Percentiles rank a stretch among this genome's conserved stretches.
Evolutionary conservation across 2,113 vertebrate genomes (phyloP).

Genomic region (Colaptes auratus): DNA sequence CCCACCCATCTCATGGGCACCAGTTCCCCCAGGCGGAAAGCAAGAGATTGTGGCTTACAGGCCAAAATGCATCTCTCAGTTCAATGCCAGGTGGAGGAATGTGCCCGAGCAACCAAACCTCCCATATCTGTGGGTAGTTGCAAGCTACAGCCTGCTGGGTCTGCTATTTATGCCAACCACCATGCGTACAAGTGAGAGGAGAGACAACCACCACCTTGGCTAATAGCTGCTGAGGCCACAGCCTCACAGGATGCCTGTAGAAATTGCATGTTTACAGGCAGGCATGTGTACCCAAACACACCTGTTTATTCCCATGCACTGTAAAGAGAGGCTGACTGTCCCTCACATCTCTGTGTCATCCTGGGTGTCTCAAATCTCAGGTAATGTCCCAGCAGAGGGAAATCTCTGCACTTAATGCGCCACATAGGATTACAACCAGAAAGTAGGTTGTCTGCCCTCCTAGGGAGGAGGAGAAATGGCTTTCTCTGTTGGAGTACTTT

Average conservation of each 20-base stretch:
- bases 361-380: background rate
- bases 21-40: rapidly evolving
- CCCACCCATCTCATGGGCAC: rapidly evolving
- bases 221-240: too few species aligned
- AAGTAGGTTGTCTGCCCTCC: background rate
- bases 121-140: background rate
- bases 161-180: background rate
- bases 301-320: background rate
- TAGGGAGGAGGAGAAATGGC: background rate
- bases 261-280: rapidly evolving
- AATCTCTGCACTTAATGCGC: background rate
- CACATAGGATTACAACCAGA: rapidly evolving
- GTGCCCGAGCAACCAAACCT: background rate
- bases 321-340: background rate
- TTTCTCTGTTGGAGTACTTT: slow-evolving; percentile 3
- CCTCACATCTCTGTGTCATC: background rate
- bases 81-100: background rate
- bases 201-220: background rate
- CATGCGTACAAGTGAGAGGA: background rate
- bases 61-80: background rate
- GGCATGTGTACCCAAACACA: rapidly evolving
- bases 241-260: too few species aligned
- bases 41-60: rapidly evolving
- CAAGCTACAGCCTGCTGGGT: background rate
- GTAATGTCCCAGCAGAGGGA: background rate